Evolutionary conservation across 2,113 vertebrate genomes (phyloP), one percentile per base, ranked within the genome.

Genomic region (Todiramphus saurophagus): DNA sequence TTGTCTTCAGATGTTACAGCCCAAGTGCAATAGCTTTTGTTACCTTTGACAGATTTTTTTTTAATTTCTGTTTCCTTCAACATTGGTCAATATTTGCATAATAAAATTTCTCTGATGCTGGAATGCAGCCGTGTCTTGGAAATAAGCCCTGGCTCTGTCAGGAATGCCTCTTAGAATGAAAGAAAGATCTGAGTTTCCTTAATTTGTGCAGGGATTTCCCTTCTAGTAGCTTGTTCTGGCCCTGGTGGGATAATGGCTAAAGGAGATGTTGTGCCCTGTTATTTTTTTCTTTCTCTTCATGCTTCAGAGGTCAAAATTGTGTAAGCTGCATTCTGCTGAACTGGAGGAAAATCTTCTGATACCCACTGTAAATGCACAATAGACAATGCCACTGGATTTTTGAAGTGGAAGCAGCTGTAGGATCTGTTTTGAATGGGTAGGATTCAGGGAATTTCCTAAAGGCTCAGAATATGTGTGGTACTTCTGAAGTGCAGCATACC

Each of bases 201-300:
- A 64, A 93, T 94, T 86, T 72, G 62, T 76, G 53, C 37, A 89
- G 80, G 76, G 94, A 94, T 93, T 95, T 94, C 87, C 76, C 79
- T 74, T 96, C 78, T 90, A 55, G 91, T 83, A 84, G 73, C 85
- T 88, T 90, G 48, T 51, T 62, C 50, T 56, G 55, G 75, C 46
- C 69, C 85, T 68, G 27, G 17, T 89, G 89, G 80, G 93, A 93
- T 75, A 87, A 79, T 10, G 68, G 43, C 64, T 83, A 25, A 81
- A 93, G 83, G 48, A 91, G 85, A 89, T 0, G 1, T 72, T 82
- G 48, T 91, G 39, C 58, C 80, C 69, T 55, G 37, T 39, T 89
- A 76, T 82, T 92, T 82, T 35, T 66, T 89, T 62, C 58, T 62
- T 86, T 87, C 76, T 68, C 62, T 79, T 87, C 0, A 0, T 91